Evolutionary conservation across 2,797 vertebrate genomes (phyloP).

Genomic region (Pristis pectinata): DNA sequence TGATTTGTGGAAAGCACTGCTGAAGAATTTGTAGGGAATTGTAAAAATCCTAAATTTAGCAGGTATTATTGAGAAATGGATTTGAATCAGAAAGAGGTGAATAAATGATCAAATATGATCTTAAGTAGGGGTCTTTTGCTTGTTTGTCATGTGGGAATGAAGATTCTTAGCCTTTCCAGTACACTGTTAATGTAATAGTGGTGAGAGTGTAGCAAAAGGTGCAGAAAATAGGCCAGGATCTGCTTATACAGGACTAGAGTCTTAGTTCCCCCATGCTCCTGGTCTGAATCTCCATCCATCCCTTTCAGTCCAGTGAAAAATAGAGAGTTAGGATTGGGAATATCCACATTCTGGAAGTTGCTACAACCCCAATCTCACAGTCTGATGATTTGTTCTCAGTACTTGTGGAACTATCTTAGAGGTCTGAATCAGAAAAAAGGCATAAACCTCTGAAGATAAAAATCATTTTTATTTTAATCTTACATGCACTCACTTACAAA

Average conservation of each 20-base stretch:
- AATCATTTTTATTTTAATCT: neutral
- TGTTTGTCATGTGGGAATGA: neutral
- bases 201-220: neutral
- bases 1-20: neutral
- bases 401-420: too few relatives aligned
- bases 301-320: neutral
- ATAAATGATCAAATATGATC: neutral
- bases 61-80: neutral
- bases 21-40: neutral
- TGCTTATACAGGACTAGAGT: neutral
- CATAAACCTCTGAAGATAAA: neutral
- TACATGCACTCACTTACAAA: neutral
- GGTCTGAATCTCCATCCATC: neutral
- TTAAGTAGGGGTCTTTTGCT: neutral
- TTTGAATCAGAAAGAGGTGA: neutral
- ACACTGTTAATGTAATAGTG: neutral
- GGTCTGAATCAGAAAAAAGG: neutral
- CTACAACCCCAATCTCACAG: neutral
- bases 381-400: neutral
- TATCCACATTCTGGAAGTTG: neutral
- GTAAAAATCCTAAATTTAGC: neutral
- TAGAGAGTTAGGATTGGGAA: neutral
- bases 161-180: neutral
- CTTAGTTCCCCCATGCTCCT: neutral
- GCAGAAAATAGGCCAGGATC: neutral